Evolutionary conservation across 2,888 invertebrate genomes (phyloP), one percentile per base, ranked within the genome.

Genomic region (Drosophila borborema): DNA sequence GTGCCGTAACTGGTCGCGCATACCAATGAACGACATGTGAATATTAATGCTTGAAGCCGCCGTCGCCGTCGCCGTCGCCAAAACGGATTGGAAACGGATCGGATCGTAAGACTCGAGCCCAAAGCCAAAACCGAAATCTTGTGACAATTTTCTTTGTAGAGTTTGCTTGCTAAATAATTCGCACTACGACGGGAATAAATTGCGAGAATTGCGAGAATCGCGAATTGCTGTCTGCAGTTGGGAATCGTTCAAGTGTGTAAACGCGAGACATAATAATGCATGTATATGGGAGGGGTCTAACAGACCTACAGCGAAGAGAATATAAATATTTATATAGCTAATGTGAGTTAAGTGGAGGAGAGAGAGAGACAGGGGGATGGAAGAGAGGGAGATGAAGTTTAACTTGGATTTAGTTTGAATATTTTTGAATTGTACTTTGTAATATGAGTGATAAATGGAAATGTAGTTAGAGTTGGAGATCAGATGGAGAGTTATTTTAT

Each of bases 41-140:
- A 91, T 91, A 91, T 91, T 91, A 91, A 91, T 91, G 91, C 81
- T 80, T 79, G 82, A 70, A 75, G 80, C 82, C 82, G 68, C 72
- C 74, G 38, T 14, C 28, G 28, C 28, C 4, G 5, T 2, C 28
- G 82, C 72, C 75, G 82, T 70, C 75, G 66, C 51, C 83, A 70
- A 73, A 58, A 72, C 65, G 77, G 62, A 72, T 75, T 75, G 75
- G 31, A 69, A 75, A 72, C 70, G 63, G 61, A 67, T 80, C 75
- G 77, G 28, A 28, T 9, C 34, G 38, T 64, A 58, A 64, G 60
- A 45, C 72, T 36, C 41, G 43, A 40, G 60, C 56, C 16, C n/a
- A 55, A 40, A 62, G 23, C n/a, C 36, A 14, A 65, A 67, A 31
- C 75, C 75, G 45, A 70, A 72, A 75, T 81, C 72, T 86, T 66